These are phyloP conservation scores for Exaiptasia diaphana DNA, from an alignment of 64 coral and sea anemone genomes.

Conservation along the genomic window DNA sequence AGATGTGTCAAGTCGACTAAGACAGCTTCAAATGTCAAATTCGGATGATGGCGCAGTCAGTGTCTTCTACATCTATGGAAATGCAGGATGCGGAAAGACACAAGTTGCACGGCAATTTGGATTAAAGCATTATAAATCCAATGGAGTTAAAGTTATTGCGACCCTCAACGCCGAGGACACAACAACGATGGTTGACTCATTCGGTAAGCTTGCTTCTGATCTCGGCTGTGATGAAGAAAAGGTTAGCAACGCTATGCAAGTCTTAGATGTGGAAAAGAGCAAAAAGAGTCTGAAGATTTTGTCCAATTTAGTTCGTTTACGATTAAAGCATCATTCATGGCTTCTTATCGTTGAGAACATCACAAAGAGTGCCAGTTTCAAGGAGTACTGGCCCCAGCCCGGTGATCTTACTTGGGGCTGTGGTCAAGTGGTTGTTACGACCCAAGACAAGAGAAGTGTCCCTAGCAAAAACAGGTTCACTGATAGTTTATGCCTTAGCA, in stretches of 20 bases:
- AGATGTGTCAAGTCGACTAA: not conserved
- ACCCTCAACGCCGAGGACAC: not conserved
- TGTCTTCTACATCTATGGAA: not conserved
- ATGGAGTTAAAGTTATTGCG: not conserved
- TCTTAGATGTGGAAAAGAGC: not conserved
- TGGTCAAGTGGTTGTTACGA: conserved; percentile 2
- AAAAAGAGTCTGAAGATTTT: not conserved
- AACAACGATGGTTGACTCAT: not conserved
- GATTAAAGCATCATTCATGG: not conserved
- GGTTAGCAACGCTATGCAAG: not conserved
- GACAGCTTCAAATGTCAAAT: not conserved
- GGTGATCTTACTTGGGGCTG: not conserved
- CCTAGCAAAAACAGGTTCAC: not conserved
- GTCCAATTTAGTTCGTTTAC: not conserved
- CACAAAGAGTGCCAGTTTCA: not conserved
- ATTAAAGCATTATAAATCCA: not conserved
- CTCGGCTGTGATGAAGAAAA: not conserved
- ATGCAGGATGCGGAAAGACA: not conserved
- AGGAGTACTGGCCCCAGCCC: not conserved
- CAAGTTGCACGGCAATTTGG: not conserved
- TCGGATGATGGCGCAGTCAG: not conserved
- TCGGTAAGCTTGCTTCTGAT: not conserved
- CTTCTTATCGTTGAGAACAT: conserved; percentile 23
- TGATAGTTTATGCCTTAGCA: not conserved
- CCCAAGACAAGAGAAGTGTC: not conserved